Evolutionary conservation across 2,113 vertebrate genomes (phyloP), one percentile per base, ranked within the genome.

Genomic region (Stigmatopora argus): DNA sequence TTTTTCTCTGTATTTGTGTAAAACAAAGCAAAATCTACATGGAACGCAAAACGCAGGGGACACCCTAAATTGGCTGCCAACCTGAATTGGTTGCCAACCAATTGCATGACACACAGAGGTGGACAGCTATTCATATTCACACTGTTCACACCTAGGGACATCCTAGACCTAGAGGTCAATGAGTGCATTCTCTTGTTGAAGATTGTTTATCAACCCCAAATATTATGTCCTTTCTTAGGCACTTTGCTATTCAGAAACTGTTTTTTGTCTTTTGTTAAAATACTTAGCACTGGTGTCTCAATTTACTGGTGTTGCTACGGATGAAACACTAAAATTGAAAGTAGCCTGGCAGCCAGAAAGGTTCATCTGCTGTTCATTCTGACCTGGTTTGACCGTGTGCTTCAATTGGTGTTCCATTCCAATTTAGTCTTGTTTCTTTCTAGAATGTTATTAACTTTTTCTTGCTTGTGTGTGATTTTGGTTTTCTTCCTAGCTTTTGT

Each of bases 341-440:
- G 13, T 69, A 52, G 71, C 61, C 71, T 70, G 75, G 71, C 74
- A 78, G 74, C 56, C 76, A 67, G 77, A 73, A 63, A 67, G 64
- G 80, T 70, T 65, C 72, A 78, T 79, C 72, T 62, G 73, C 67
- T 80, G 55, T 73, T 60, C 19, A 10, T 47, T 65, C 81, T 60
- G 78, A 81, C 80, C 77, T 67, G 63, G 64, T 70, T 72, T 55
- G 76, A 75, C 58, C 70, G 63, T 74, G 67, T 60, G 47, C 66
- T 84, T 84, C 79, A 70, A 83, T 74, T 75, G 84, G 90, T 91
- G 85, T 89, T 91, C 90, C 59, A n/a, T 90, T 86, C 68, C 65
- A 73, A 14, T 71, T 71, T 66, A 61, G 70, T 61, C 67, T 48
- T 70, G 74, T 79, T 80, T 86, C 78, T 76, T 80, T 64, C 79